These are phyloP conservation scores for Aphaenogaster rudis DNA, from an alignment of 1,140 invertebrate species.

Conservation along the genomic window DNA sequence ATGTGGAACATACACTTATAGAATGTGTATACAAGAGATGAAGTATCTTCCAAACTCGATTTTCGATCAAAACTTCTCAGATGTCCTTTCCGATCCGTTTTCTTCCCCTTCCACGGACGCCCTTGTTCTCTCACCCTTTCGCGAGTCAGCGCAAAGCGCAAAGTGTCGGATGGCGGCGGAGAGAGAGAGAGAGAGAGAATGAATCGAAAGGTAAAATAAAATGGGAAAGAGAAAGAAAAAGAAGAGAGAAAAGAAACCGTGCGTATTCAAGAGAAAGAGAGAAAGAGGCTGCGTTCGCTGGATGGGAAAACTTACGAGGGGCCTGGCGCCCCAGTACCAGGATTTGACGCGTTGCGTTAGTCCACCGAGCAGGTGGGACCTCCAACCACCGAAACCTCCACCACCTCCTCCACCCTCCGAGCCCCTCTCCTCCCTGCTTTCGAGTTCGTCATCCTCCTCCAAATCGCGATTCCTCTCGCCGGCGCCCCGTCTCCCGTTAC, in stretches of 20 bases:
- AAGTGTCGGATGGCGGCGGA: background rate
- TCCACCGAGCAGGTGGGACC: slow-evolving; percentile 94
- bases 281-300: slow-evolving; percentile 21
- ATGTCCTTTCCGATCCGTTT: background rate
- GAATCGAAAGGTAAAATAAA: background rate
- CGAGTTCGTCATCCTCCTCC: slow-evolving; percentile 85
- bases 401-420: slow-evolving; percentile 87
- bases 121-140: background rate
- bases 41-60: slow-evolving; percentile 18
- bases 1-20: background rate
- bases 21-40: background rate
- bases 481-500: slow-evolving; percentile 82
- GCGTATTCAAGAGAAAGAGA: slow-evolving; percentile 47
- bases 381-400: slow-evolving; percentile 96
- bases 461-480: slow-evolving; percentile 86
- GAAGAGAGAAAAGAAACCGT: slow-evolving; percentile 4
- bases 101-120: background rate
- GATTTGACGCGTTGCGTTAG: slow-evolving; percentile 97
- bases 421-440: slow-evolving; percentile 86
- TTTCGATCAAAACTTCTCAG: background rate
- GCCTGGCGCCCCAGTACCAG: slow-evolving; percentile 96
- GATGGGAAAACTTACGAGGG: slow-evolving; percentile 93
- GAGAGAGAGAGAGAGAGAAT: slow-evolving; percentile 29
- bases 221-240: too few species aligned
- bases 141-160: background rate